Percentiles rank a stretch among this genome's conserved stretches.
Evolutionary conservation across 2,888 invertebrate genomes (phyloP).

Genomic region (Nudaria mundana): DNA sequence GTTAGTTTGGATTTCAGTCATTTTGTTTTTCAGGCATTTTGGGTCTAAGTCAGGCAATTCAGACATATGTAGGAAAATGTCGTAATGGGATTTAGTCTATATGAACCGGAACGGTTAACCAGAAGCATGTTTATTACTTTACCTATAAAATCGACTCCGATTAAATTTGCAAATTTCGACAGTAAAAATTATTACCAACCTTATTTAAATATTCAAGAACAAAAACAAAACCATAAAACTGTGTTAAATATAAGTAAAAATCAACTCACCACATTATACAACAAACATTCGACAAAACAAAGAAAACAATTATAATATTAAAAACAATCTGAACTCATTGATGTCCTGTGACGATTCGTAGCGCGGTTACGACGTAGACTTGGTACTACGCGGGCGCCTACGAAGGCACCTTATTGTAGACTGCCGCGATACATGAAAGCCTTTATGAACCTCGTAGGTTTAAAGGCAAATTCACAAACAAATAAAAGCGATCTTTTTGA

Average conservation of each 20-base stretch:
- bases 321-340: neutral
- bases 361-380: slow-evolving; percentile 37
- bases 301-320: neutral
- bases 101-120: neutral
- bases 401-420: slow-evolving; percentile 41
- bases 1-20: too few relatives aligned
- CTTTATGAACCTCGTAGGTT: slow-evolving; percentile 5
- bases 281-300: slow-evolving; percentile 2
- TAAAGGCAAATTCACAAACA: neutral
- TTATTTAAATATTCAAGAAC: slow-evolving; percentile 15
- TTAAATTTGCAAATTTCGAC: slow-evolving; percentile 17
- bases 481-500: neutral
- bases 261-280: slow-evolving; percentile 22
- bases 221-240: slow-evolving; percentile 20
- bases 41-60: too few relatives aligned
- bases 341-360: slow-evolving; percentile 28
- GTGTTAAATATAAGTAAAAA: neutral
- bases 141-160: slow-evolving; percentile 10
- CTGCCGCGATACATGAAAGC: slow-evolving; percentile 21
- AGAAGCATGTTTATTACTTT: neutral
- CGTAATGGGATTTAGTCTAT: too few relatives aligned
- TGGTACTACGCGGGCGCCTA: slow-evolving; percentile 51
- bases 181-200: slow-evolving; percentile 22
- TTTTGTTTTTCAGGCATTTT: too few relatives aligned
- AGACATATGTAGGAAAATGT: too few relatives aligned